Conservation (phyloP, 2,113 vertebrate species). For the Motacilla alba region DNA sequence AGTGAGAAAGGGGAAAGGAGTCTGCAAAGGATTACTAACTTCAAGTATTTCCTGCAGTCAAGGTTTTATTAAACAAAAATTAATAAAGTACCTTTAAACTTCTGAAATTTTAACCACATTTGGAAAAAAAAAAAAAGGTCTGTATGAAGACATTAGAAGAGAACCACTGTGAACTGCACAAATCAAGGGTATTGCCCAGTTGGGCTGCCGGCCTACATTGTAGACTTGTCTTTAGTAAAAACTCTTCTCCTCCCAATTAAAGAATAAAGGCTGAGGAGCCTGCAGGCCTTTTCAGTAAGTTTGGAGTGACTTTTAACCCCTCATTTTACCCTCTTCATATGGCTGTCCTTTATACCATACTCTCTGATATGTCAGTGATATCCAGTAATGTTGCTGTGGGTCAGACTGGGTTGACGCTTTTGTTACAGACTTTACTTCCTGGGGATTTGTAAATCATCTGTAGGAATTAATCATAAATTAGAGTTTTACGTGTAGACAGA, state of each 20-base stretch:
- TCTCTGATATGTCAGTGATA: background rate
- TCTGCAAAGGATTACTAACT: constrained; percentile 62
- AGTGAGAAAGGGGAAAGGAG: constrained; percentile 54
- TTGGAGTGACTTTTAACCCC: constrained; percentile 73
- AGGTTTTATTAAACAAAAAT: constrained; percentile 74
- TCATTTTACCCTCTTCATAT: constrained; percentile 63
- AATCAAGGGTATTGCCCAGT: constrained; percentile 77
- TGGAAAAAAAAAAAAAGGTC: background rate
- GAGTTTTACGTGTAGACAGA: background rate
- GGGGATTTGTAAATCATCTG: background rate
- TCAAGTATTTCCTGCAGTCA: constrained; percentile 62
- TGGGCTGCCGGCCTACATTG: constrained; percentile 77
- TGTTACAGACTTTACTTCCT: background rate
- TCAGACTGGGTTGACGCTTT: constrained; percentile 46
- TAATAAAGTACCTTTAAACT: constrained; percentile 71
- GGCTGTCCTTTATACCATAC: constrained; percentile 42
- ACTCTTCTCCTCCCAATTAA: constrained; percentile 77
- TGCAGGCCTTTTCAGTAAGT: constrained; percentile 69
- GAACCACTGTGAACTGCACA: constrained; percentile 62
- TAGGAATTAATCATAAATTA: background rate
- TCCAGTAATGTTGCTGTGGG: constrained; percentile 32
- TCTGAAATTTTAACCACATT: constrained; percentile 67
- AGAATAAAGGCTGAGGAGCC: constrained; percentile 73
- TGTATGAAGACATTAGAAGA: constrained; percentile 67
- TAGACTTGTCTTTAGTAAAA: constrained; percentile 72